Evolutionary conservation across 1,140 invertebrate genomes (phyloP), one percentile per base, ranked within the genome.

Genomic region (Arctopsyche grandis): DNA sequence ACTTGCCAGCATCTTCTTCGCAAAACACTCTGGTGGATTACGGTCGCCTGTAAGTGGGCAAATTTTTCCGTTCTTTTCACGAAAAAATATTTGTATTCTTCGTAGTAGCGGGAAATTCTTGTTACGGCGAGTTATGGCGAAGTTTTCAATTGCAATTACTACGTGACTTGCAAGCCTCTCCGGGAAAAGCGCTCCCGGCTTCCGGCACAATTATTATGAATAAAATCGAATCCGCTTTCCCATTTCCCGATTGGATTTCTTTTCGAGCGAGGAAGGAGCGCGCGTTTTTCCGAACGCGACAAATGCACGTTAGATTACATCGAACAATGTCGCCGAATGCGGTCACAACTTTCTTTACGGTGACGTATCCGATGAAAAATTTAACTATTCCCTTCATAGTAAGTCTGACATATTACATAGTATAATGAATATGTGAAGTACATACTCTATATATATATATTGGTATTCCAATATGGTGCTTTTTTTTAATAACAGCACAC

Each of bases 81-180:
- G 44, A 48, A 48, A 73, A 73, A 73, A 60, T 60, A 73, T 80
- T 78, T 78, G 80, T 81, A 79, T 81, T 79, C 66, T 76, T 76
- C 0, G 29, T 10, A 44, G 77, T 70, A 73, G 69, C 56, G 46
- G 74, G 22, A 78, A 78, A 81, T 77, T 81, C 69, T 79, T 77
- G 80, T 81, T 79, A 69, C 43, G 44, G 38, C 77, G 69, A 81
- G 74, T 76, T 81, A 81, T 81, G 63, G 69, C 44, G 38, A 79
- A 81, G 78, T 81, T 81, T 81, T 79, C 78, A 81, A 81, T 81
- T 81, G 78, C 80, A 81, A 79, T 81, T 79, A 77, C 69, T 66
- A 81, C 80, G 80, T 81, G 80, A 81, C 80, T 79, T 79, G 75
- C 75, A 75, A 76, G 70, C 22, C 58, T 3, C 22, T 26, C 58